Evolutionary conservation across 1,140 invertebrate genomes (phyloP), one percentile per base, ranked within the genome.

Genomic region (Mamestra configurata): DNA sequence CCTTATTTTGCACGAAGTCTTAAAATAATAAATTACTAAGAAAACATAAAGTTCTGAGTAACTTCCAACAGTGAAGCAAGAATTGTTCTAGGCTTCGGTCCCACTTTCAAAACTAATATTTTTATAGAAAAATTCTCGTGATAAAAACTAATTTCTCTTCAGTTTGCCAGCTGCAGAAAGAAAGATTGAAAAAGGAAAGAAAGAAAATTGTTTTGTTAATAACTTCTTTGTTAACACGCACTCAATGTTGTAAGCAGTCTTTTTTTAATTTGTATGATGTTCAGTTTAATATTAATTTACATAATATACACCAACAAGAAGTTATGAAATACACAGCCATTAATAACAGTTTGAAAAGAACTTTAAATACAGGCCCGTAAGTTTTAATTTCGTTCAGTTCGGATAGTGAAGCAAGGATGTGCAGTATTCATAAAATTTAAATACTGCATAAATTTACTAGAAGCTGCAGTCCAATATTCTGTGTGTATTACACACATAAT

Each of bases 11-110:
- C n/a, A 31, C n/a, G 18, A 4, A 75, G 31, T 46, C 73, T 40
- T 31, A 40, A 76, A 64, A 64, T 35, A 76, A 76, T 49, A 49
- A 64, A 64, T 76, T 73, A 73, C 31, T 31, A 73, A 73, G 71
- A 73, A 73, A 73, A 73, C 57, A 64, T 40, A 76, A 76, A 64
- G 55, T 76, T 76, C 24, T 13, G 18, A 11, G 11, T 51, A 73
- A 73, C 22, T 61, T 76, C 8, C 57, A 27, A 46, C 40, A 22
- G 40, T 75, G 35, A n/a, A 61, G 20, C n/a, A 13, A 59, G 35
- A 40, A 75, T 75, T 59, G 20, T 61, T 43, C 20, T 43, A 75
- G 72, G 35, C 37, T n/a, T 61, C 40, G 0, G 15, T 75, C 53
- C 5, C 55, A 20, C n/a, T 46, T n/a, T 68, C 1, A 40, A 22